Evolutionary conservation across 2,797 vertebrate species (phyloP).

Genomic region (Xerus rutilus): DNA sequence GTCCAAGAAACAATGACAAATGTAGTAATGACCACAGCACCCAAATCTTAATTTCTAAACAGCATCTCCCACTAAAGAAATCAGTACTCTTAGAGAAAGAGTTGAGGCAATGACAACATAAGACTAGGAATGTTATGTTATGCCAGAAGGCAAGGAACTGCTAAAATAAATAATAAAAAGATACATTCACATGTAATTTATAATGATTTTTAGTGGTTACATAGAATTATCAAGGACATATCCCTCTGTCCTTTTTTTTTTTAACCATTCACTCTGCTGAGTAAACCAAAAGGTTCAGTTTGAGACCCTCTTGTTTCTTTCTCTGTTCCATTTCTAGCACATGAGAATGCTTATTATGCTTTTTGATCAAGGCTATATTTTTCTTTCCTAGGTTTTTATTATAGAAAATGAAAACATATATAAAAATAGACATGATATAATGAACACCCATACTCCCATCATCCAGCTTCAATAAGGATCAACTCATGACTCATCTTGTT

Average conservation of each 20-base stretch:
- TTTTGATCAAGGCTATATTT: slow-evolving; percentile 27
- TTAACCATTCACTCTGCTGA: background rate
- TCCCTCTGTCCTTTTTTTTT: background rate
- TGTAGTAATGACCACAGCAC: background rate
- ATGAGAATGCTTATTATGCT: background rate
- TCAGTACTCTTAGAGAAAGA: slow-evolving; percentile 8
- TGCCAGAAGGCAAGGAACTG: slow-evolving; percentile 5
- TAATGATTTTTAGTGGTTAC: background rate
- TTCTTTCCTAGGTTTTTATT: slow-evolving; percentile 42
- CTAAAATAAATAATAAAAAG: background rate
- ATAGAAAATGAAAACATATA: slow-evolving; percentile 35
- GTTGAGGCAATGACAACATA: slow-evolving; percentile 43
- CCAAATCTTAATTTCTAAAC: slow-evolving; percentile 45
- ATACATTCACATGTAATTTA: slow-evolving; percentile 32
- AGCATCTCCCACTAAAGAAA: slow-evolving; percentile 2
- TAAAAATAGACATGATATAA: background rate
- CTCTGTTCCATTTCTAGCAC: slow-evolving; percentile 34
- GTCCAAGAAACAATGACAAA: background rate
- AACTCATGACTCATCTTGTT: background rate
- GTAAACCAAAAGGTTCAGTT: background rate
- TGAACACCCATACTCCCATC: background rate
- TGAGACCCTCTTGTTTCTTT: background rate
- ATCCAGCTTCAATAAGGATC: background rate
- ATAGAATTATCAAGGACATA: slow-evolving; percentile 16
- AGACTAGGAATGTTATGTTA: slow-evolving; percentile 11